Percentiles rank a stretch among this genome's conserved stretches.
These are phyloP conservation scores for Crematogaster levior DNA, from an alignment of 2,888 invertebrate genomes.

Conservation along the genomic window DNA sequence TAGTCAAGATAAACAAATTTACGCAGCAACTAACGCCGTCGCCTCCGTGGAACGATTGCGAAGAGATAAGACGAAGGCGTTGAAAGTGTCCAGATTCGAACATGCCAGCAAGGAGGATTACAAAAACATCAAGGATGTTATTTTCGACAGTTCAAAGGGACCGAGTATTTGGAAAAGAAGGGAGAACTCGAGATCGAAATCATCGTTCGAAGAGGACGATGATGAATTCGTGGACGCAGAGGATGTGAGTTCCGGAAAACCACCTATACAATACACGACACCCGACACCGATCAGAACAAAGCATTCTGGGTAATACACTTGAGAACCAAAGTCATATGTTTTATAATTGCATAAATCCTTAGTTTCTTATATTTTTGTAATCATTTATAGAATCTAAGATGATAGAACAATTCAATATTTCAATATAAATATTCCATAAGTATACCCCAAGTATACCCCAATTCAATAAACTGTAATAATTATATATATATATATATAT, in stretches of 20 bases:
- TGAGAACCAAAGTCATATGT: background rate
- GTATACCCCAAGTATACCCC: no score
- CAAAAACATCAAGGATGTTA: conserved; percentile 66
- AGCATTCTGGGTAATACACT: conserved; percentile 83
- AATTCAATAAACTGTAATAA: background rate
- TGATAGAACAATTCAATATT: background rate
- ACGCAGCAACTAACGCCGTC: conserved; percentile 52
- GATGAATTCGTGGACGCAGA: conserved; percentile 77
- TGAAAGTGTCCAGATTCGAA: conserved; percentile 78
- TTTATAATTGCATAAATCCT: background rate
- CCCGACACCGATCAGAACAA: conserved; percentile 79
- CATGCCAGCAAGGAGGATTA: conserved; percentile 77
- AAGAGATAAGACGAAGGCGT: conserved; percentile 50
- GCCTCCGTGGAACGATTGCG: conserved; percentile 46
- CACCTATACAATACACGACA: conserved; percentile 80
- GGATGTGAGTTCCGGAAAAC: conserved; percentile 72
- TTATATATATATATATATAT: no score
- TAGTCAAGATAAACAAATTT: conserved; percentile 14
- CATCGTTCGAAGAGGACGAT: conserved; percentile 77
- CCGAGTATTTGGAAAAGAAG: conserved; percentile 43
- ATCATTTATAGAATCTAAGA: background rate
- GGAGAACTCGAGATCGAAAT: conserved; percentile 57
- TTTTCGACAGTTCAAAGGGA: conserved; percentile 51
- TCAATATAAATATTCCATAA: conserved; percentile 8
- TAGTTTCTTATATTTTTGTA: background rate